These are phyloP conservation scores for Lepidocyrtoides sp. DNA, from an alignment of 2,888 invertebrate genomes.

Conservation along the genomic window DNA sequence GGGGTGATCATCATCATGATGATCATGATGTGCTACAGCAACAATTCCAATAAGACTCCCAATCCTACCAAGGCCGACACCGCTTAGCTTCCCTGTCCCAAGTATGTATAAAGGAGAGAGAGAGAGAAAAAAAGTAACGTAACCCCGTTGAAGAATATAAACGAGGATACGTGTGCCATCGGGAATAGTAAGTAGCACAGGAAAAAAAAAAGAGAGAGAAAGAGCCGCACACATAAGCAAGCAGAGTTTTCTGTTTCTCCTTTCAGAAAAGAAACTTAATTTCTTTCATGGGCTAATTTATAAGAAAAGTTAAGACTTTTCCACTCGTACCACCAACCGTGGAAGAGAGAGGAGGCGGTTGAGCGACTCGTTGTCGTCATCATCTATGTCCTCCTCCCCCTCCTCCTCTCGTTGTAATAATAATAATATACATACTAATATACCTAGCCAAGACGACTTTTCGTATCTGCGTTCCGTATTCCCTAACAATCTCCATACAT, in stretches of 20 bases:
- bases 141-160: slow-evolving; percentile 64
- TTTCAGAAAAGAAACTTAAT: slow-evolving; percentile 69
- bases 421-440: background rate
- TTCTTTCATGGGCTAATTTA: slow-evolving; percentile 77
- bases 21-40: slow-evolving; percentile 24
- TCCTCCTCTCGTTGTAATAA: background rate
- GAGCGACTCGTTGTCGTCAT: slow-evolving; percentile 8
- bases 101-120: too few species aligned
- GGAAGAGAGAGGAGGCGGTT: slow-evolving; percentile 29
- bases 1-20: slow-evolving; percentile 38
- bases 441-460: slow-evolving; percentile 4
- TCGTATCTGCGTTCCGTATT: background rate
- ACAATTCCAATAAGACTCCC: slow-evolving; percentile 57
- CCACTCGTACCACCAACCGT: slow-evolving; percentile 59
- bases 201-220: background rate
- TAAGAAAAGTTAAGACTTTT: slow-evolving; percentile 79
- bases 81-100: background rate
- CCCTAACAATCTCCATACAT: slow-evolving; percentile 11
- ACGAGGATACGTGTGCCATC: slow-evolving; percentile 62
- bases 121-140: background rate
- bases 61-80: background rate
- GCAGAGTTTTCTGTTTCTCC: slow-evolving; percentile 27
- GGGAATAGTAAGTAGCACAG: slow-evolving; percentile 64
- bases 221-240: background rate
- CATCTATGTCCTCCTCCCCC: background rate